These are phyloP conservation scores for Beaufortia kweichowensis DNA, from an alignment of 2,113 vertebrate genomes.

Conservation along the genomic window DNA sequence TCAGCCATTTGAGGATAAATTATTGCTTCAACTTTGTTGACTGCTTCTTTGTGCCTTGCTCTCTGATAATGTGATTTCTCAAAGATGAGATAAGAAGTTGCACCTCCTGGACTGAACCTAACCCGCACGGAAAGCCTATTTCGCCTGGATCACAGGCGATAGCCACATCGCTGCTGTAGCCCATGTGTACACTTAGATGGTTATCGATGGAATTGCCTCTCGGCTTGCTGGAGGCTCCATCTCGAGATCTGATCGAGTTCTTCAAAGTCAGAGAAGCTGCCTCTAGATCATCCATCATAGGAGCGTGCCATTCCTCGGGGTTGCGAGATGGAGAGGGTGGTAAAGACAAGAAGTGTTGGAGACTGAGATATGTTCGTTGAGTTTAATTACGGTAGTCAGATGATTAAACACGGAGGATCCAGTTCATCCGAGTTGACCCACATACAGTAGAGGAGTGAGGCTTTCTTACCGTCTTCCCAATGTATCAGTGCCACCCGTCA, in stretches of 20 bases:
- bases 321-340: not conserved
- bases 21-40: not conserved
- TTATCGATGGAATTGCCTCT: slow-evolving; percentile 50
- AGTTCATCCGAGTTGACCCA: slow-evolving; percentile 13
- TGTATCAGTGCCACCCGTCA: slow-evolving; percentile 21
- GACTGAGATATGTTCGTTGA: not conserved
- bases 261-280: not conserved
- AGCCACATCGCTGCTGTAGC: slow-evolving; percentile 34
- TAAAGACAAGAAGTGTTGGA: not conserved
- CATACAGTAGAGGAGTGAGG: not conserved
- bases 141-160: slow-evolving; percentile 39
- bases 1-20: not conserved
- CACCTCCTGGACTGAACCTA: slow-evolving; percentile 15
- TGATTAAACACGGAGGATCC: slow-evolving; percentile 8
- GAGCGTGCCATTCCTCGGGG: not conserved
- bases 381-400: slow-evolving; percentile 34
- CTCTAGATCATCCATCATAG: slow-evolving; percentile 36
- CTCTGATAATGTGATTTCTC: slow-evolving; percentile 27
- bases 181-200: slow-evolving; percentile 31
- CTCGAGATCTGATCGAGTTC: slow-evolving; percentile 31
- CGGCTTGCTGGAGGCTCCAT: slow-evolving; percentile 10
- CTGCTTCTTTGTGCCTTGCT: not conserved
- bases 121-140: slow-evolving; percentile 17
- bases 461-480: slow-evolving; percentile 2
- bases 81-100: slow-evolving; percentile 18